phyloP scores from a whole-genome alignment of 2,113 vertebrate genomes.

The Seriola quinqueradiata region DNA sequence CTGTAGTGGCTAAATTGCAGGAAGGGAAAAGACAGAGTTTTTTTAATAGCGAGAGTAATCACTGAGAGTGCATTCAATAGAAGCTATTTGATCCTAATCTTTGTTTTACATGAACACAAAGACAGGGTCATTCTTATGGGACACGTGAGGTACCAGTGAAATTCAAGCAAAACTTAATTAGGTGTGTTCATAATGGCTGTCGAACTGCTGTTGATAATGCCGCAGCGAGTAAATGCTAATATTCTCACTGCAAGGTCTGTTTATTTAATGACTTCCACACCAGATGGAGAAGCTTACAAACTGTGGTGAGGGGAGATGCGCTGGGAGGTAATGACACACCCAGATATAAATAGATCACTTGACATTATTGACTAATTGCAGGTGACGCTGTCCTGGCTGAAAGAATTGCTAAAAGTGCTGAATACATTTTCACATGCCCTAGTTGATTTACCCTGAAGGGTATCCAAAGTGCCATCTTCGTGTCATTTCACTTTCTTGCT shows the following conservation, averaged over 20 bases:
- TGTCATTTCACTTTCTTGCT: not conserved
- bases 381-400: conserved; percentile 36
- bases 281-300: conserved; percentile 59
- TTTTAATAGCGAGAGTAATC: not conserved
- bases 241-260: conserved; percentile 48
- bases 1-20: not conserved
- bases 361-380: conserved; percentile 58
- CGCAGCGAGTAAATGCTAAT: conserved; percentile 44
- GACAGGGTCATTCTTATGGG: not conserved
- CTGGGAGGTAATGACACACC: conserved; percentile 47
- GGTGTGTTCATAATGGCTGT: conserved; percentile 27
- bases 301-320: conserved; percentile 38
- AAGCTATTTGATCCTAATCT: conserved; percentile 16
- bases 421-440: conserved; percentile 2
- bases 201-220: conserved; percentile 42
- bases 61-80: not conserved
- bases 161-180: conserved; percentile 25
- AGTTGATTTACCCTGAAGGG: conserved; percentile 27
- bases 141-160: conserved; percentile 11
- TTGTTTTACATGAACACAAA: conserved; percentile 20
- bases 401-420: conserved; percentile 28
- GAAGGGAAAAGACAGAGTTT: not conserved
- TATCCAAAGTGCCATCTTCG: not conserved
- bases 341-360: conserved; percentile 58
- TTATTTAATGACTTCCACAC: conserved; percentile 54